phyloP scores from a whole-genome alignment of 2,113 vertebrate species.

The Callionymus lyra region DNA sequence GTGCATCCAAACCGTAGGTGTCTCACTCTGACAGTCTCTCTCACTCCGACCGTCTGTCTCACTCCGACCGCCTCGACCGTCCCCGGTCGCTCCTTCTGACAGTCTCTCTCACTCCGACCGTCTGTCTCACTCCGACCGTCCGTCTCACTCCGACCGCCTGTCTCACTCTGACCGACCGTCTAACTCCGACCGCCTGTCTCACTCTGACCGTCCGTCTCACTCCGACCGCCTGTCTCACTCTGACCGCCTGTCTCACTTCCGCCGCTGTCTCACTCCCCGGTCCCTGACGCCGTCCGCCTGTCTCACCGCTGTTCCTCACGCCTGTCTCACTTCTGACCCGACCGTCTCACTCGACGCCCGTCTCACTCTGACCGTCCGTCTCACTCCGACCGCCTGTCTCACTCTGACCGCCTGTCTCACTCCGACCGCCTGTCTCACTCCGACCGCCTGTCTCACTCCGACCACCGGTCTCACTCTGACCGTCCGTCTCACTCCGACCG shows the following conservation, averaged over 20 bases:
- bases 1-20: conserved; percentile 86
- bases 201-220: conserved; percentile 5
- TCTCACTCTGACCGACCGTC: too few relatives aligned
- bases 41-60: too few relatives aligned
- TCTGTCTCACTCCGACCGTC: background rate
- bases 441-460: background rate
- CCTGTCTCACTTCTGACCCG: conserved; percentile 89
- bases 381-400: background rate
- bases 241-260: background rate
- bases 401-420: conserved; percentile 4
- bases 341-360: too few relatives aligned
- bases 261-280: background rate
- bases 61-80: background rate
- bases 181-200: background rate
- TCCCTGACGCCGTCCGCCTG: too few relatives aligned
- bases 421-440: background rate
- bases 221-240: background rate
- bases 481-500: background rate
- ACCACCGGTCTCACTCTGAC: too few relatives aligned
- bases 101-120: background rate
- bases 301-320: conserved; percentile 4
- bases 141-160: too few relatives aligned
- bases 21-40: background rate
- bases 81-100: too few relatives aligned
- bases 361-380: too few relatives aligned